Evolutionary conservation across 2,113 vertebrate genomes (phyloP).

Genomic region (Aspidoscelis tigris): DNA sequence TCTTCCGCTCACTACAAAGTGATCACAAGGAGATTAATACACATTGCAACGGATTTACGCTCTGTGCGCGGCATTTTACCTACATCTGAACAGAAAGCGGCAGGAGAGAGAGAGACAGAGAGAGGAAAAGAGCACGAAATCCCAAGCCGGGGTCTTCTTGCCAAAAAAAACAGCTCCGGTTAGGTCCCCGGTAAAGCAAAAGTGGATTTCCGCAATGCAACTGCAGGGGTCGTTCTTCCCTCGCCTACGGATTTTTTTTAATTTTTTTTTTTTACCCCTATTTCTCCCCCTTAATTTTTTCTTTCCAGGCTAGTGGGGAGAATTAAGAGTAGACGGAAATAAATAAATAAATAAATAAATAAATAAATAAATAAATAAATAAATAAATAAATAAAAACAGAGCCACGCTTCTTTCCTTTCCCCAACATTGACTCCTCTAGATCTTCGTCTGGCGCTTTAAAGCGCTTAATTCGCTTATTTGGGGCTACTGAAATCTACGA

Average conservation of each 20-base stretch:
- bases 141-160: slow-evolving; percentile 21
- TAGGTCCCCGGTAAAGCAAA: slow-evolving; percentile 37
- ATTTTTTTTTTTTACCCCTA: not conserved
- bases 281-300: not conserved
- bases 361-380: slow-evolving; percentile 24
- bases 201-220: slow-evolving; percentile 39
- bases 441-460: not conserved
- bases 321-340: not conserved
- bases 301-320: not conserved
- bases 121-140: slow-evolving; percentile 9
- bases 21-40: slow-evolving; percentile 62
- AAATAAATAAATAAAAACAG: too few species aligned
- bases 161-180: slow-evolving; percentile 6
- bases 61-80: slow-evolving; percentile 6
- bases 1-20: slow-evolving; percentile 55
- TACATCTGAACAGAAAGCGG: not conserved
- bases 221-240: slow-evolving; percentile 70
- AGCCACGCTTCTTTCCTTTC: not conserved
- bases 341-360: slow-evolving; percentile 30
- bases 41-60: slow-evolving; percentile 27
- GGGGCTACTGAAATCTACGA: not conserved
- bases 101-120: not conserved
- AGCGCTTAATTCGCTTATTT: not conserved
- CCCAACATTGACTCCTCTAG: not conserved
- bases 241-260: slow-evolving; percentile 22